phyloP scores from a whole-genome alignment of 2,888 invertebrate species.

The Mystacides longicornis region DNA sequence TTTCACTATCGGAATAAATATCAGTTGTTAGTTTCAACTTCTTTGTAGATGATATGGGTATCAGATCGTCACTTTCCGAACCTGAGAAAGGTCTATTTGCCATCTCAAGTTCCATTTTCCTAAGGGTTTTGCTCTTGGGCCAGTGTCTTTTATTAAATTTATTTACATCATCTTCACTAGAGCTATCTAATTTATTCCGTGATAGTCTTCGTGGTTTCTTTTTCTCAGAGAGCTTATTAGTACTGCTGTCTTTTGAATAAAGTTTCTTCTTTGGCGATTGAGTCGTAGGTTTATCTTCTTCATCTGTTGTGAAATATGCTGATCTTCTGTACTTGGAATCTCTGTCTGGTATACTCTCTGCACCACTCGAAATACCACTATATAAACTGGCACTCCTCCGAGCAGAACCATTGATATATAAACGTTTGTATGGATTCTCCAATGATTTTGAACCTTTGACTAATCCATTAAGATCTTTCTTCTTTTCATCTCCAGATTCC shows the following conservation, averaged over 20 bases:
- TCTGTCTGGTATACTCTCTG: slow-evolving; percentile 40
- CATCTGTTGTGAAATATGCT: slow-evolving; percentile 52
- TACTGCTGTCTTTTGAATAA: slow-evolving; percentile 39
- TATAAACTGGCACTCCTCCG: slow-evolving; percentile 57
- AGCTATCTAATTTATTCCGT: slow-evolving; percentile 49
- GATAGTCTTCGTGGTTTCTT: slow-evolving; percentile 44
- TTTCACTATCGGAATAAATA: slow-evolving; percentile 79
- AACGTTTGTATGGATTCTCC: slow-evolving; percentile 65
- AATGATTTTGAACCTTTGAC: slow-evolving; percentile 44
- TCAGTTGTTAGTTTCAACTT: slow-evolving; percentile 57
- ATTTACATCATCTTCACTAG: slow-evolving; percentile 55
- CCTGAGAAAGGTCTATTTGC: slow-evolving; percentile 54
- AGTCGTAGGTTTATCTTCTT: slow-evolving; percentile 43
- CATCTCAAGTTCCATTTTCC: slow-evolving; percentile 70
- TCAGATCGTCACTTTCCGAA: slow-evolving; percentile 73
- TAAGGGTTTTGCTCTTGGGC: slow-evolving; percentile 53
- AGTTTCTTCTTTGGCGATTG: slow-evolving; percentile 44
- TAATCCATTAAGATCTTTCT: slow-evolving; percentile 62
- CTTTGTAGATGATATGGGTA: slow-evolving; percentile 53
- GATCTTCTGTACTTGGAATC: slow-evolving; percentile 35
- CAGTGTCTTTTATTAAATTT: slow-evolving; percentile 40
- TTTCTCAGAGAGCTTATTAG: slow-evolving; percentile 42
- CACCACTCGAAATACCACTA: slow-evolving; percentile 51
- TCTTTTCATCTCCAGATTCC: slow-evolving; percentile 54
- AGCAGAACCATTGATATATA: slow-evolving; percentile 68